phyloP scores from a whole-genome alignment of 2,888 invertebrate genomes.

The Xestia xanthographa region DNA sequence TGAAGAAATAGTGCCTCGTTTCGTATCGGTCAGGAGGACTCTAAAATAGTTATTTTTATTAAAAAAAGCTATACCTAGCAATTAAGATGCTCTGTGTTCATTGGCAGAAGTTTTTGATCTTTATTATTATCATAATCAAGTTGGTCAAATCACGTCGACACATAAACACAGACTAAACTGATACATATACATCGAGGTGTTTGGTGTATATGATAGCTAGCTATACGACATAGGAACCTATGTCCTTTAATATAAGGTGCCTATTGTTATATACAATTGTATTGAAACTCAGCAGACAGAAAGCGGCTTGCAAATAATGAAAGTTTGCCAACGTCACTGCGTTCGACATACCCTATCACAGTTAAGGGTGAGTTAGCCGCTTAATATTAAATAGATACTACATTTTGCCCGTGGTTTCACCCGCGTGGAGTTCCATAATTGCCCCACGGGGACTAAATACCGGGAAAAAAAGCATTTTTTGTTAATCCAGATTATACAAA shows the following conservation, averaged over 20 bases:
- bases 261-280: slow-evolving; percentile 54
- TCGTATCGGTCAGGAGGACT: no score
- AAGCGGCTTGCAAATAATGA: slow-evolving; percentile 77
- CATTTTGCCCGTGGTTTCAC: no score
- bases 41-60: no score
- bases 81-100: no score
- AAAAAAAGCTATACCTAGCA: no score
- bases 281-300: slow-evolving; percentile 74
- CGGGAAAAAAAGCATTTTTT: no score
- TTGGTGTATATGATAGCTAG: not conserved
- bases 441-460: no score
- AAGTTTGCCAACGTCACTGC: slow-evolving; percentile 76
- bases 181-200: not conserved
- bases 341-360: slow-evolving; percentile 72
- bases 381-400: not conserved
- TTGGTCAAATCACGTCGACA: not conserved
- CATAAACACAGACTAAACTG: not conserved
- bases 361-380: slow-evolving; percentile 66
- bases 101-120: not conserved
- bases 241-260: not conserved
- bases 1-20: no score
- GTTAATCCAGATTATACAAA: no score
- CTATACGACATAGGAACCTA: not conserved
- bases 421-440: no score
- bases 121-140: not conserved